Conservation (phyloP, 2,888 invertebrate species). For the Megaustenia siamemsis region DNA sequence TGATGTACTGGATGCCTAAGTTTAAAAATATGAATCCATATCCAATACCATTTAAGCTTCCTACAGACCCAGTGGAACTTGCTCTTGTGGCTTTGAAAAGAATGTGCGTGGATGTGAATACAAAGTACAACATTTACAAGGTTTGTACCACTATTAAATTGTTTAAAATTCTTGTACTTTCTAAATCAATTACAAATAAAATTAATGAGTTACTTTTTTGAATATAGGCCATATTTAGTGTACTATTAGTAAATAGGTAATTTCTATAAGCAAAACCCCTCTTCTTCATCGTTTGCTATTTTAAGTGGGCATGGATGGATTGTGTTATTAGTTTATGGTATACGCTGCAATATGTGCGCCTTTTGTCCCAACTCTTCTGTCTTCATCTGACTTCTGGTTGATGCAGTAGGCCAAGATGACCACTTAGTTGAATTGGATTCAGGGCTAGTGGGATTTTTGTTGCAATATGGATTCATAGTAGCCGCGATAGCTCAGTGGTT, state of each 20-base stretch:
- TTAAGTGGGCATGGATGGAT: too few relatives aligned
- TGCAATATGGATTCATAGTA: too few relatives aligned
- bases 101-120: constrained; percentile 90
- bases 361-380: too few relatives aligned
- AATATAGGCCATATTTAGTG: neutral
- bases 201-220: neutral
- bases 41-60: constrained; percentile 83
- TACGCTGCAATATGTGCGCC: too few relatives aligned
- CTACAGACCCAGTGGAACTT: constrained; percentile 87
- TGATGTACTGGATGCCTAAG: constrained; percentile 89
- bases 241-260: neutral
- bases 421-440: too few relatives aligned
- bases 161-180: too few relatives aligned
- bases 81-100: constrained; percentile 90
- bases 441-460: too few relatives aligned
- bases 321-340: too few relatives aligned
- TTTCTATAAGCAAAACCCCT: neutral
- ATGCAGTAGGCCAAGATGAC: too few relatives aligned
- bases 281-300: too few relatives aligned
- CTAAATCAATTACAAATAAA: neutral
- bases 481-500: too few relatives aligned
- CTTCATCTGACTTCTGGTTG: too few relatives aligned
- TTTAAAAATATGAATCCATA: constrained; percentile 85
- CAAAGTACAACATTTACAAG: constrained; percentile 82
- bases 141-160: constrained; percentile 59